A percentile compares a stretch with the other conserved stretches of the same genome.
Evolutionary conservation across 2,888 invertebrate species (phyloP).

Genomic region (Aethes cnicana): DNA sequence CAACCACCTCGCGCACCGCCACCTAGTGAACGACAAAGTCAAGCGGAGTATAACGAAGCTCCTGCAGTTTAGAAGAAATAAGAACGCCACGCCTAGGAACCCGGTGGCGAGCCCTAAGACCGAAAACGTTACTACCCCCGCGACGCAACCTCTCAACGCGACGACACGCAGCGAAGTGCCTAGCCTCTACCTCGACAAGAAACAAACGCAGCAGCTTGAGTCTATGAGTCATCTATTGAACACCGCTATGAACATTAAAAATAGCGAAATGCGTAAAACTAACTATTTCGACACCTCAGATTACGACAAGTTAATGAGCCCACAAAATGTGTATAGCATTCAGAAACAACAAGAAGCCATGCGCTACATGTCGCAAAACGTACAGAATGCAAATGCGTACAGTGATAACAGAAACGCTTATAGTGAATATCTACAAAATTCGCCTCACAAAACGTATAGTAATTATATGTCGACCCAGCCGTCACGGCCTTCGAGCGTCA

Average conservation of each 20-base stretch:
- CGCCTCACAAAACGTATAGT: neutral
- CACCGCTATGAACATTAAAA: neutral
- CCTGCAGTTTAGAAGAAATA: slow-evolving; percentile 55
- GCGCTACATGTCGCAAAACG: neutral
- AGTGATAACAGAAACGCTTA: slow-evolving; percentile 2
- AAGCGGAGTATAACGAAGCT: slow-evolving; percentile 57
- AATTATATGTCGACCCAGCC: slow-evolving; percentile 9
- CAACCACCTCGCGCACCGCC: slow-evolving; percentile 23
- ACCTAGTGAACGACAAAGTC: slow-evolving; percentile 39
- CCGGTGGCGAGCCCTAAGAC: neutral
- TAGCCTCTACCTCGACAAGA: slow-evolving; percentile 50
- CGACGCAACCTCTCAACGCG: too few species aligned
- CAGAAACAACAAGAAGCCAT: slow-evolving; percentile 1
- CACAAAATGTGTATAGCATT: slow-evolving; percentile 8
- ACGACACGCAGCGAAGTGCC: too few species aligned
- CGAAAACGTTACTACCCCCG: too few species aligned
- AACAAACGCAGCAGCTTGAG: slow-evolving; percentile 44
- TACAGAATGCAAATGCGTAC: neutral
- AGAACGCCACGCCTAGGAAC: slow-evolving; percentile 22
- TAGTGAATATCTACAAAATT: neutral
- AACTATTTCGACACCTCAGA: neutral
- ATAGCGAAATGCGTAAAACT: neutral
- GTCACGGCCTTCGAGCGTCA: neutral
- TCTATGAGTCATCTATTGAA: slow-evolving; percentile 39
- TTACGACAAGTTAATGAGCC: neutral